Percentiles rank a stretch among this genome's conserved stretches.
Evolutionary conservation across 2,797 vertebrate genomes (phyloP).

Genomic region (Aeoliscus strigatus): DNA sequence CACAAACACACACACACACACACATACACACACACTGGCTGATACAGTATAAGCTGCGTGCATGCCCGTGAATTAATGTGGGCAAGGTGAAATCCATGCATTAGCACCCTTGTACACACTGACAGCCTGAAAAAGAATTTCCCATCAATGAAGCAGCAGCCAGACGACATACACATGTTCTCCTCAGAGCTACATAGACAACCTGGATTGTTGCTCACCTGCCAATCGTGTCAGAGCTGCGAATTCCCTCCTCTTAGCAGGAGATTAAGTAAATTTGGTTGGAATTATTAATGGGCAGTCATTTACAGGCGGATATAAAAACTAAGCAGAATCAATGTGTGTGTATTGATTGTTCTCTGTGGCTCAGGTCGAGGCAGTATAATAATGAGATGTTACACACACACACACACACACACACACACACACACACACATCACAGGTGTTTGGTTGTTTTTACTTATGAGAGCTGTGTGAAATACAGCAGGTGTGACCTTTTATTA

Average conservation of each 20-base stretch:
- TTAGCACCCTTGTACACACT: constrained; percentile 41
- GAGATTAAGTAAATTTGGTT: constrained; percentile 78
- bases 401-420: constrained; percentile 22
- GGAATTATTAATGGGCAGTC: constrained; percentile 78
- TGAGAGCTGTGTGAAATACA: too few species aligned
- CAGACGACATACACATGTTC: constrained; percentile 31
- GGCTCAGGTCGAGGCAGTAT: constrained; percentile 75
- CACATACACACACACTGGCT: constrained; percentile 10
- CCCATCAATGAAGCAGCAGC: constrained; percentile 46
- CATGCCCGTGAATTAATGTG: constrained; percentile 66
- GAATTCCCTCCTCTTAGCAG: constrained; percentile 63
- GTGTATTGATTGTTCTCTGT: constrained; percentile 76
- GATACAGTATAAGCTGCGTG: constrained; percentile 48
- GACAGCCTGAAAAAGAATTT: constrained; percentile 44
- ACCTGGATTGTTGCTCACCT: constrained; percentile 52
- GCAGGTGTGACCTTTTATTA: too few species aligned
- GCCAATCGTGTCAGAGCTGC: constrained; percentile 59
- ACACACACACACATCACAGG: constrained; percentile 25
- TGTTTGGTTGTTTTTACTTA: too few species aligned
- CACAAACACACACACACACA: constrained; percentile 14
- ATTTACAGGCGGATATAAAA: constrained; percentile 78
- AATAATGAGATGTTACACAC: constrained; percentile 76
- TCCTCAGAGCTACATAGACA: constrained; percentile 29
- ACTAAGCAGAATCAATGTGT: constrained; percentile 77
- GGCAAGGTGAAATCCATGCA: constrained; percentile 58